Evolutionary conservation across 2,797 vertebrate genomes (phyloP), one percentile per base, ranked within the genome.

Genomic region (Pteronotus mesoamericanus): DNA sequence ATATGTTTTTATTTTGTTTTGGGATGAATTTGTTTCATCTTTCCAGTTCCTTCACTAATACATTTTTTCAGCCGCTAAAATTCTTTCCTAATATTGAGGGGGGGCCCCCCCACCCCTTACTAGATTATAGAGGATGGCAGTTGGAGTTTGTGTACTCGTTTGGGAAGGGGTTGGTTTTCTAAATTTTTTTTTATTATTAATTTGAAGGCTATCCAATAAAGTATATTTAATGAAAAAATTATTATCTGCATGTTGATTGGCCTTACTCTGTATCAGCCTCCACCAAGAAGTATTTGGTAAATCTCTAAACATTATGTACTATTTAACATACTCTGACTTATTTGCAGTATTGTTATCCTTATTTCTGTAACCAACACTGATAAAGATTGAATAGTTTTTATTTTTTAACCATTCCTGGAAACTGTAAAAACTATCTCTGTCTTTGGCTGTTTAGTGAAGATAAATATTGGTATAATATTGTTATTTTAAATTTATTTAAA

Each of bases 401-500:
- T 48, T 83, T 72, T 80, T 83, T 51, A 74, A 72, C 6, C 12
- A 57, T 69, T 24, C 74, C 21, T 3, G 0, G 14, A 12, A 69
- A 34, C 3, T 71, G 14, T 74, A n/a, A 87, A 96, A 80, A 83
- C 5, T 44, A 2, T 83, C 87, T n/a, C 4, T 51, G 11, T 66
- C 87, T 83, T 86, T 75, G 16, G n/a, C 7, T 44, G 22, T 44
- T 84, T 16, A 39, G 2, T 92, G 6, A 42, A 83, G 7, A 3
- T 87, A 61, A 15, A 69, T 88, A 55, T 0, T 96, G 69, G 6
- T 46, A 95, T 96, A 88, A 69, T 89, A 39, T 66, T 91, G 12
- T 88, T 79, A 14, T 39, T 88, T 91, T 74, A 79, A 77, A 71
- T 91, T 78, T 85, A 59, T 64, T 74, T 79, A 68, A 86, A 91